phyloP scores from a whole-genome alignment of 37 sponge, comb jelly and placozoan species.

The Beroe ovata region DNA sequence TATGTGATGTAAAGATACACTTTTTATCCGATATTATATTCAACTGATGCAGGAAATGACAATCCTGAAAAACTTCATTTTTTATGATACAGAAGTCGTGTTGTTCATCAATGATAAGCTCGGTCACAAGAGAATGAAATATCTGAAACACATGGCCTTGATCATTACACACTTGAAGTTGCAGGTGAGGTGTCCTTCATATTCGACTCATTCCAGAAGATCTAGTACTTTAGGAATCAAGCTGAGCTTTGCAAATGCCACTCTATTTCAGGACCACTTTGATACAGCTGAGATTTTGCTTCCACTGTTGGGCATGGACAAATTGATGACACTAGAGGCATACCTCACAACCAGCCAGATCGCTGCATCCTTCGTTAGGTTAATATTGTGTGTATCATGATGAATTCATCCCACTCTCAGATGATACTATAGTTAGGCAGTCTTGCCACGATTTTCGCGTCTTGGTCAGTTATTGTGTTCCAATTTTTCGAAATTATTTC shows the following conservation, averaged over 20 bases:
- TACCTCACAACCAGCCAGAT: neutral
- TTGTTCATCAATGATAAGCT: conserved; percentile 15
- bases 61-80: too few species aligned
- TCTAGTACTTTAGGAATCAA: too few species aligned
- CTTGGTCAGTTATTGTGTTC: too few species aligned
- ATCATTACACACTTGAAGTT: conserved; percentile 3
- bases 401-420: too few species aligned
- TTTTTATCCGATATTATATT: too few species aligned
- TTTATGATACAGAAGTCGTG: neutral
- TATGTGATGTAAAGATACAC: too few species aligned
- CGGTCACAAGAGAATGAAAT: conserved; percentile 33
- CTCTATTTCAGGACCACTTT: neutral
- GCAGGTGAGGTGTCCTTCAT: neutral
- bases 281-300: conserved; percentile 21
- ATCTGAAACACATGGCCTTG: conserved; percentile 40
- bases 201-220: too few species aligned
- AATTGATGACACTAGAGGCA: conserved; percentile 26
- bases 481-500: neutral
- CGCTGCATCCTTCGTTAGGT: conserved; percentile 17
- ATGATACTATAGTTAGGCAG: too few species aligned
- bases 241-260: neutral
- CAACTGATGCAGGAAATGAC: too few species aligned
- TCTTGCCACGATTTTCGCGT: too few species aligned
- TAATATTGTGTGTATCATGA: too few species aligned
- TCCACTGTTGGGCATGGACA: conserved; percentile 21